Evolutionary conservation across 2,888 invertebrate genomes (phyloP).

Genomic region (Hololepta plana): DNA sequence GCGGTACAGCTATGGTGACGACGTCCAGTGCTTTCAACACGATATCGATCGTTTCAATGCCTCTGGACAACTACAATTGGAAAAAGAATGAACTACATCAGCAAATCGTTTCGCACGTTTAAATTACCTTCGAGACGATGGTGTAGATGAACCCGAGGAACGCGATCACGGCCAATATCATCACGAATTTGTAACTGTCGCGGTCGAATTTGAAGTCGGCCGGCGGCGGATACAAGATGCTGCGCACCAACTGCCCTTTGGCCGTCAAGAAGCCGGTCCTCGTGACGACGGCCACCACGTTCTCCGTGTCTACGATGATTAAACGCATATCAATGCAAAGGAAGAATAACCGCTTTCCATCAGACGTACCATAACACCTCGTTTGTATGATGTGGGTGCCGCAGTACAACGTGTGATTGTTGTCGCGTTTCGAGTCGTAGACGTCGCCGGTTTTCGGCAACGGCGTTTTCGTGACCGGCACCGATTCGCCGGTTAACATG

Average conservation of each 20-base stretch:
- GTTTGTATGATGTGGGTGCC: slow-evolving; percentile 86
- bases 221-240: slow-evolving; percentile 88
- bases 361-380: slow-evolving; percentile 58
- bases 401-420: slow-evolving; percentile 72
- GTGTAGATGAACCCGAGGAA: slow-evolving; percentile 73
- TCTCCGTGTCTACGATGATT: slow-evolving; percentile 11
- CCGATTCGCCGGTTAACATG: slow-evolving; percentile 90
- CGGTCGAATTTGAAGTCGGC: slow-evolving; percentile 92
- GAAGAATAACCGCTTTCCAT: not conserved
- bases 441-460: slow-evolving; percentile 47
- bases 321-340: too few relatives aligned
- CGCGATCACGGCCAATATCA: slow-evolving; percentile 63
- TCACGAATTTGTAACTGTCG: slow-evolving; percentile 83
- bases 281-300: slow-evolving; percentile 46
- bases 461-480: slow-evolving; percentile 85
- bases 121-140: slow-evolving; percentile 58
- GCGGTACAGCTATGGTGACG: slow-evolving; percentile 87
- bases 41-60: slow-evolving; percentile 42
- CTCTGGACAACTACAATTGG: slow-evolving; percentile 40
- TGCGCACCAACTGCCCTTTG: slow-evolving; percentile 72
- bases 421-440: slow-evolving; percentile 70
- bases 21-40: slow-evolving; percentile 74
- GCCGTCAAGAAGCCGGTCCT: slow-evolving; percentile 81
- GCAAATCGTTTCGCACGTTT: not conserved
- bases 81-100: slow-evolving; percentile 6